These are phyloP conservation scores for Muschampia plurimacula DNA, from an alignment of 2,888 invertebrate species.

Conservation along the genomic window DNA sequence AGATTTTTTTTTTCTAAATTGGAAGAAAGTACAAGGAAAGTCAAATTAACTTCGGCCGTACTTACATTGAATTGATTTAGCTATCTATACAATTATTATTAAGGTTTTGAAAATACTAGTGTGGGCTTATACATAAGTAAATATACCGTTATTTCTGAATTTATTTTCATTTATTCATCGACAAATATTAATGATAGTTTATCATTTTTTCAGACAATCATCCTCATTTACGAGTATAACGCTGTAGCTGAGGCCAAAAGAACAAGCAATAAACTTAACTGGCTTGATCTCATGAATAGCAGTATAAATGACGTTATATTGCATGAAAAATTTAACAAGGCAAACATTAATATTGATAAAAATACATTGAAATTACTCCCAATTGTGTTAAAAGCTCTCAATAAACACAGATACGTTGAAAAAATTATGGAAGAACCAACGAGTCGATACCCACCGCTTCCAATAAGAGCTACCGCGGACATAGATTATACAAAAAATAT, in stretches of 20 bases:
- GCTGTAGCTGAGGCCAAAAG: constrained; percentile 52
- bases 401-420: constrained; percentile 62
- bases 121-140: no score
- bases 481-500: constrained; percentile 56
- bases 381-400: constrained; percentile 65
- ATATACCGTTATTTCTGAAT: no score
- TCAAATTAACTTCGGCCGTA: no score
- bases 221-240: constrained; percentile 70
- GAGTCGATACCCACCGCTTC: constrained; percentile 52
- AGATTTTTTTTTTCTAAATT: no score
- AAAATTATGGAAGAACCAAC: constrained; percentile 61
- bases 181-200: not conserved
- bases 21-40: no score
- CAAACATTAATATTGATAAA: constrained; percentile 57
- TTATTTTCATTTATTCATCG: not conserved
- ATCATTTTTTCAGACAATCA: constrained; percentile 66
- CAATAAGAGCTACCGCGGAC: constrained; percentile 55
- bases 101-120: no score
- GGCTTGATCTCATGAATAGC: constrained; percentile 64
- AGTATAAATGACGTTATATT: constrained; percentile 54
- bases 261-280: constrained; percentile 53
- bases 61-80: no score
- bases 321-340: constrained; percentile 55
- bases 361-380: constrained; percentile 65
- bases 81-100: no score